Base-by-base conservation (phyloP, 2,888 invertebrate genomes). In the Lepeophtheirus nordmannii region DNA sequence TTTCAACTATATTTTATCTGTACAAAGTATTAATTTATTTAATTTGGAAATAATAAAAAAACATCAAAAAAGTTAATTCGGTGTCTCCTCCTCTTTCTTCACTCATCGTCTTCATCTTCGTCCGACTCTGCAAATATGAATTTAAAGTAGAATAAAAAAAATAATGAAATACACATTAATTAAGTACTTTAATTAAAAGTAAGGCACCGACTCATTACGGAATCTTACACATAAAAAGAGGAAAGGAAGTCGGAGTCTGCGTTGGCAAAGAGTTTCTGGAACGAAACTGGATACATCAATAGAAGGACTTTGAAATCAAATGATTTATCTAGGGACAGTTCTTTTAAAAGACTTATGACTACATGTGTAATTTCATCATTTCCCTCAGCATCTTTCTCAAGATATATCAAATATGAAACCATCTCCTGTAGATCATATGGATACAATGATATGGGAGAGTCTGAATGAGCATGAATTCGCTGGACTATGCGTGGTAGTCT, bases 31-130 rank as follows among this genome's bases (percentile, higher is more conserved):
- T 46, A 46, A 46, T 46, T 14, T 46, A 46, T 46, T 30, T 30
- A 30, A 30, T 7, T 46, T 46, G 53, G 53, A 46, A 46, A 46
- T 46, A 14, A 46, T 46, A 46, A n/a, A 46, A 30, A 46, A 46
- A 46, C 53, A 46, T 46, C 53, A 46, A 46, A 46, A 46, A 46
- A 46, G 53, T 46, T 46, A 17, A n/a, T 46, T 46, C 53, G 53
- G 2, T 46, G 5, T 46, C 53, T 17, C 53, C 1, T 46, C 41
- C 10, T 41, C 2, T 46, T 14, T 8, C 53, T 46, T 46, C 53
- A 46, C 1, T 46, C 53, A 17, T 46, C 53, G 14, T 46, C 53
- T 14, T 46, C 53, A 8, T 46, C 53, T 5, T 46, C 53, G 53
- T 46, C 53, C n/a, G 53, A 46, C 53, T 46, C 53, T 46, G 53